phyloP scores from a whole-genome alignment of 1,140 invertebrate species.

The Mesaphorura yosii region DNA sequence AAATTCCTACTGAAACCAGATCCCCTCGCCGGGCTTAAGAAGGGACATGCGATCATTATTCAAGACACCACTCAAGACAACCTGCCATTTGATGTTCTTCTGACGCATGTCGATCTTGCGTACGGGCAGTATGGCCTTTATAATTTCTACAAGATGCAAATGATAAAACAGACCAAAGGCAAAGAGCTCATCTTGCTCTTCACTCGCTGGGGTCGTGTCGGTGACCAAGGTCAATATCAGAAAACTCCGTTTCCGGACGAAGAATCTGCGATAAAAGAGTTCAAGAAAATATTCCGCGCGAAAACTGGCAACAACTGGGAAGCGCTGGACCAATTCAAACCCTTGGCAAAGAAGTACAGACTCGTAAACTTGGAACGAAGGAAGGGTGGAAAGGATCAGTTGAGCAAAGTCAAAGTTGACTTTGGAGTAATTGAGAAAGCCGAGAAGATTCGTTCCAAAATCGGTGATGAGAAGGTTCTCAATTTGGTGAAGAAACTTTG shows the following conservation, averaged over 20 bases:
- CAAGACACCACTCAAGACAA: conserved; percentile 33
- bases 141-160: conserved; percentile 47
- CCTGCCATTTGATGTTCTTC: conserved; percentile 38
- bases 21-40: conserved; percentile 11
- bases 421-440: conserved; percentile 23
- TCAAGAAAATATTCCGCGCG: conserved; percentile 42
- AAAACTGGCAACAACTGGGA: conserved; percentile 45
- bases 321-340: conserved; percentile 36
- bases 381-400: conserved; percentile 15
- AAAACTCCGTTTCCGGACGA: conserved; percentile 41
- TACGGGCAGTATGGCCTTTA: conserved; percentile 40
- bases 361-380: conserved; percentile 35
- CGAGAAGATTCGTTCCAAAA: background rate
- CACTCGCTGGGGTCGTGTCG: conserved; percentile 46
- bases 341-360: conserved; percentile 40
- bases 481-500: conserved; percentile 11
- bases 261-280: conserved; percentile 42
- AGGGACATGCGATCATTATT: conserved; percentile 27
- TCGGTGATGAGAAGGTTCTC: background rate
- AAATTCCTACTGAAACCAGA: too few species aligned
- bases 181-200: conserved; percentile 43
- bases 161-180: conserved; percentile 34
- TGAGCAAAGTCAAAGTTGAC: conserved; percentile 36
- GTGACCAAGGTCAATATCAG: conserved; percentile 40
- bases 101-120: conserved; percentile 42